A percentile compares a stretch with the other conserved stretches of the same genome.
phyloP scores from a whole-genome alignment of 2,888 invertebrate species.

The Drosophila colorata region DNA sequence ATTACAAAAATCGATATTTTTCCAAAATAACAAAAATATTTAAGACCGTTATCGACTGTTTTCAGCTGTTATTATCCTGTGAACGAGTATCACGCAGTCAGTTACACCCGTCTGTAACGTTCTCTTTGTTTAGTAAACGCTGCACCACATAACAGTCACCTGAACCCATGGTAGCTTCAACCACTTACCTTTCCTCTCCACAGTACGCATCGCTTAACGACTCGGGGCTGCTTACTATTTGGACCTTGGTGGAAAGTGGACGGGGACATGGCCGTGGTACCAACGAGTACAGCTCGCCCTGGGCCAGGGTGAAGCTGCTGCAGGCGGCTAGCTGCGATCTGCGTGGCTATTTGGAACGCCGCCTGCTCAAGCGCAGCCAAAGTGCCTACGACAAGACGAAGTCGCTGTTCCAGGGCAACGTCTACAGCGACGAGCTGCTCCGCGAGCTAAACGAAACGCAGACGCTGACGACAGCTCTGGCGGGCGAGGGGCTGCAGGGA shows the following conservation, averaged over 20 bases:
- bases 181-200: neutral
- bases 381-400: constrained; percentile 83
- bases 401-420: constrained; percentile 83
- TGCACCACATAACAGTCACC: no score
- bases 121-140: no score
- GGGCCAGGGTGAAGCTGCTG: constrained; percentile 83
- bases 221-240: constrained; percentile 84
- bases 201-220: constrained; percentile 85
- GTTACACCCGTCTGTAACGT: no score
- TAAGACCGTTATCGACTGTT: no score
- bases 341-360: constrained; percentile 75
- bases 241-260: constrained; percentile 84
- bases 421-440: constrained; percentile 83
- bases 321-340: constrained; percentile 83
- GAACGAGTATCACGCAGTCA: no score
- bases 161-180: no score
- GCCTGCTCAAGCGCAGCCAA: constrained; percentile 58
- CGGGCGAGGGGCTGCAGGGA: constrained; percentile 74
- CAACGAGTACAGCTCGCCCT: constrained; percentile 83
- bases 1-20: no score
- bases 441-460: constrained; percentile 81
- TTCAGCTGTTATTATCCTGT: no score
- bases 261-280: constrained; percentile 14
- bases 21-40: no score
- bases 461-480: constrained; percentile 35